Evolutionary conservation across 2,888 invertebrate species (phyloP), one percentile per base, ranked within the genome.

Genomic region (Notodonta ziczac): DNA sequence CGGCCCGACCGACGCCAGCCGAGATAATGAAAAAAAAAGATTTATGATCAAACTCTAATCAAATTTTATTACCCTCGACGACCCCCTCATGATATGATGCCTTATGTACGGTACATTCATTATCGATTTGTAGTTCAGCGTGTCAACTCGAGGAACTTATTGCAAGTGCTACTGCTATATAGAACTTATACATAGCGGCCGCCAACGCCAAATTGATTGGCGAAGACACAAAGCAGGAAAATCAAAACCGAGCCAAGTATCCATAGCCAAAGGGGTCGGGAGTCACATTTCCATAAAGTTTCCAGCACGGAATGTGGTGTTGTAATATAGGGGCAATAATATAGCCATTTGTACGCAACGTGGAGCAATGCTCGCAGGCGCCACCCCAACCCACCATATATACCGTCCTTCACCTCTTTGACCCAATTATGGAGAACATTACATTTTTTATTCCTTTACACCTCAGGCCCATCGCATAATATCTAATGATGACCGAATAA

Each of bases 1-100:
- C 81, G 80, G 75, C 76, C 80, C 78, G 84, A 84, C 84, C 74
- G 82, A 82, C 85, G 87, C 82, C 82, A 79, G 71, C 74, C 79
- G 82, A 88, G 88, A 90, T 91, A 91, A 92, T 91, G 91, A 91
- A 90, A 93, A 92, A 79, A 89, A 88, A 87, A 93, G 93, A 93
- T 93, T 93, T 91, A 93, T 91, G 93, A 89, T 88, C 85, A 85
- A 77, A 87, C 78, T 89, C 86, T 91, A 93, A 93, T 93, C 90
- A 90, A 92, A 91, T 91, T 92, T 91, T 93, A 93, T 89, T 87
- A 86, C 87, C 77, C 72, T 82, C 84, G 85, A 84, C 85, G 84
- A 86, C 85, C 88, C 88, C 88, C 86, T 80, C 72, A 73, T 76
- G 72, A 78, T 81, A 81, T 83, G 82, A 82, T 79, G 78, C 73